phyloP scores from a whole-genome alignment of 2,888 invertebrate species.

The Auanema sp. region DNA sequence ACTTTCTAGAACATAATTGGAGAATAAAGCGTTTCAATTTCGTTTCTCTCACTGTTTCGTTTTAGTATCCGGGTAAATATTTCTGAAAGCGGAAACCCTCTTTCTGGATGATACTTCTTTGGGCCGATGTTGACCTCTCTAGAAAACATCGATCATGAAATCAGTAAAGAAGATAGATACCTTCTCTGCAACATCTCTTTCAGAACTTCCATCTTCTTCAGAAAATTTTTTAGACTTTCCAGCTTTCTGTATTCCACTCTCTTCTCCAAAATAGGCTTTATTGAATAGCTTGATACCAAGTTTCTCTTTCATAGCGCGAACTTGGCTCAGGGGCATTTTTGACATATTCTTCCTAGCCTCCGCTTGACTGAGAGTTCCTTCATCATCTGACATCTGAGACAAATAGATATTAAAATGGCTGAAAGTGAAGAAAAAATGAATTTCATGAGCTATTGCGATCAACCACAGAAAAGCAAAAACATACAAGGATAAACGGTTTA shows the following conservation, averaged over 20 bases:
- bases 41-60: background rate
- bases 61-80: conserved; percentile 23
- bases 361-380: no score
- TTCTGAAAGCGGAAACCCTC: conserved; percentile 32
- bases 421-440: no score
- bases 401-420: no score
- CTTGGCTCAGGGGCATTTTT: conserved; percentile 47
- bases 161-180: background rate
- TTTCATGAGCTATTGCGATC: no score
- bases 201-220: background rate
- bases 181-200: background rate
- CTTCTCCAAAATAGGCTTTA: conserved; percentile 42
- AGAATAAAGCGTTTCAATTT: no score
- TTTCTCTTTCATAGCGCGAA: conserved; percentile 47
- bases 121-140: conserved; percentile 48
- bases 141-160: background rate
- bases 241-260: conserved; percentile 10
- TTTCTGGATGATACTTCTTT: conserved; percentile 54
- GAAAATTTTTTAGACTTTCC: background rate
- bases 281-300: conserved; percentile 54
- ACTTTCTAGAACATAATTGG: conserved; percentile 25
- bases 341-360: no score
- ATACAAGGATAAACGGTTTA: no score
- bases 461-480: no score
- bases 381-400: no score